A percentile compares a stretch with the other conserved stretches of the same genome.
Evolutionary conservation across 2,113 vertebrate genomes (phyloP).

Genomic region (Salvelinus fontinalis): DNA sequence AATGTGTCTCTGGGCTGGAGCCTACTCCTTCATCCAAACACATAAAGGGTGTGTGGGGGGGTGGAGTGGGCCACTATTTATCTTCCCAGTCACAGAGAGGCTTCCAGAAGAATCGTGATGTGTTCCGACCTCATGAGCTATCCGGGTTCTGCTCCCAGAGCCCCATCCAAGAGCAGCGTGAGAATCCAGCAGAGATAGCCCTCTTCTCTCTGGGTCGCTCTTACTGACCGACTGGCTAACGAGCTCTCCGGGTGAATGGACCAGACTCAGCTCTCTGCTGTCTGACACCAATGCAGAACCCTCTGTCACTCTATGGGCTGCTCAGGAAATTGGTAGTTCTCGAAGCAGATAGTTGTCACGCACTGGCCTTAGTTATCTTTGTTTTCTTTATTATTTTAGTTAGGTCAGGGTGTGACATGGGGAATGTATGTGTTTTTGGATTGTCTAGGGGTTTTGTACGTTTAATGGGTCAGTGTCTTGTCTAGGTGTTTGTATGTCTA

Average conservation of each 20-base stretch:
- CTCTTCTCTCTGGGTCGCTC: constrained; percentile 80
- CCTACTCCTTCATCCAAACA: constrained; percentile 70
- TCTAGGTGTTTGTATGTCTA: too few relatives aligned
- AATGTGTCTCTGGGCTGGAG: constrained; percentile 52
- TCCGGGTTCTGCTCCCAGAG: constrained; percentile 71
- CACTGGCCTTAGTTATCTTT: too few relatives aligned
- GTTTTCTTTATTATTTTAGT: too few relatives aligned
- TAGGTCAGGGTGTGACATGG: too few relatives aligned
- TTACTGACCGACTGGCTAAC: constrained; percentile 68
- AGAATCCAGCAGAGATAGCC: constrained; percentile 64
- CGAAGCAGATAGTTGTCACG: too few relatives aligned
- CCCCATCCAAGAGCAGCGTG: constrained; percentile 72
- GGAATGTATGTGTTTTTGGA: too few relatives aligned
- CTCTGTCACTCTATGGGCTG: too few relatives aligned
- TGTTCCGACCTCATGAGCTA: constrained; percentile 75
- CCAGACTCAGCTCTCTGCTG: constrained; percentile 22
- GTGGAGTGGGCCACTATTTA: constrained; percentile 66
- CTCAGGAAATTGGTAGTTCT: neutral
- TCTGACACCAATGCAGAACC: neutral
- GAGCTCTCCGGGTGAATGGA: neutral
- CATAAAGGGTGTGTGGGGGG: constrained; percentile 64
- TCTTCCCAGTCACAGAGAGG: constrained; percentile 74
- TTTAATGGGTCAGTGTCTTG: too few relatives aligned
- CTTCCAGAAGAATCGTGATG: constrained; percentile 71
- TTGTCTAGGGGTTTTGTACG: too few relatives aligned